Evolutionary conservation across 2,797 vertebrate species (phyloP).

Genomic region (Pipistrellus kuhlii): DNA sequence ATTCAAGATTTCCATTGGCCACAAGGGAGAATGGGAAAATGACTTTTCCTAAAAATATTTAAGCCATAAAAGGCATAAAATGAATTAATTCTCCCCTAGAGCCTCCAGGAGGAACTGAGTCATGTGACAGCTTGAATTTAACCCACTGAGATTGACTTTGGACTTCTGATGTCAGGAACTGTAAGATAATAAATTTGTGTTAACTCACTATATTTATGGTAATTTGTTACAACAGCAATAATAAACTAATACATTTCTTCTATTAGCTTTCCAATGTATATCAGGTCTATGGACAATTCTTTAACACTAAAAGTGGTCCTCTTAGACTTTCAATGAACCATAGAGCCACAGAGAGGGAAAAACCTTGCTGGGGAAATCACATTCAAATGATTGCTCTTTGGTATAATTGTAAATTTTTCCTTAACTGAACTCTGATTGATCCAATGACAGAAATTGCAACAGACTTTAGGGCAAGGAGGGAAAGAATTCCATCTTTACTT

Average conservation of each 20-base stretch:
- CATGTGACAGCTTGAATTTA: background rate
- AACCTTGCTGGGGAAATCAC: background rate
- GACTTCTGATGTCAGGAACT: background rate
- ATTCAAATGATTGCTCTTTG: constrained; percentile 13
- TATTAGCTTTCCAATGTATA: background rate
- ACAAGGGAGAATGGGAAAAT: constrained; percentile 3
- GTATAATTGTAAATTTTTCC: background rate
- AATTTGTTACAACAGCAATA: background rate
- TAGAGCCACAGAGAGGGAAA: background rate
- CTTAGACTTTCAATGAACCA: background rate
- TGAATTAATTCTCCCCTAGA: background rate
- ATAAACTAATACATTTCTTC: background rate
- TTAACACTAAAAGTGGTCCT: background rate
- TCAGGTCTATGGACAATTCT: background rate
- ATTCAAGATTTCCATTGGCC: constrained; percentile 3
- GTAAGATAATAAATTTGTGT: background rate
- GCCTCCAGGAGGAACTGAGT: background rate
- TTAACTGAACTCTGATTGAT: background rate
- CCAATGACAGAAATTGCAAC: background rate
- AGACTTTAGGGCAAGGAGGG: background rate
- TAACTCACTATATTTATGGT: background rate
- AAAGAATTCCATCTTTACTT: constrained; percentile 1
- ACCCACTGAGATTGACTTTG: background rate
- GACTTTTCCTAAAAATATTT: background rate
- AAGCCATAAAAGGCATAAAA: background rate